phyloP scores from a whole-genome alignment of 1,140 invertebrate genomes.

The Drosophila kohkoa region DNA sequence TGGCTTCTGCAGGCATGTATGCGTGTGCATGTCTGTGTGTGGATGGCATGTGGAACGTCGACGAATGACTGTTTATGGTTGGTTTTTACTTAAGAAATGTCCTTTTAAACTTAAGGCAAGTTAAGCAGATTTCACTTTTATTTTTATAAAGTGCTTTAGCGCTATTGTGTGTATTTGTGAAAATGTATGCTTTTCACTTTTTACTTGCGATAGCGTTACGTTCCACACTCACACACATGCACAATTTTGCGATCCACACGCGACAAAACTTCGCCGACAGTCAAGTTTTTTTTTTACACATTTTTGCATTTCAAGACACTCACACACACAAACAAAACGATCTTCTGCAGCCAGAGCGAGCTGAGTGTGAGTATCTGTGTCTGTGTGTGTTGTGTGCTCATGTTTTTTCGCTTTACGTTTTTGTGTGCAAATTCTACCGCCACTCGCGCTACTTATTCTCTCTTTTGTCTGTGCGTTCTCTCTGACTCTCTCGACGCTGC shows the following conservation, averaged over 20 bases:
- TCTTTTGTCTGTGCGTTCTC: conserved; percentile 7
- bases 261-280: conserved; percentile 52
- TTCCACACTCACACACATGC: conserved; percentile 25
- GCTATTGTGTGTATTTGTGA: not conserved
- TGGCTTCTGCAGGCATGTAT: conserved; percentile 17
- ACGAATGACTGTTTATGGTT: conserved; percentile 30
- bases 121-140: conserved; percentile 66
- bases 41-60: conserved; percentile 80
- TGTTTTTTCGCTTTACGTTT: conserved; percentile 76
- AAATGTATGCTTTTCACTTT: conserved; percentile 15
- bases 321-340: conserved; percentile 51
- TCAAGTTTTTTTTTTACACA: conserved; percentile 42
- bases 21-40: conserved; percentile 35
- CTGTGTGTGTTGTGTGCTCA: conserved; percentile 39
- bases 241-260: conserved; percentile 64
- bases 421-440: conserved; percentile 79
- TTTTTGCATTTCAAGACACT: conserved; percentile 53
- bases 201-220: conserved; percentile 31
- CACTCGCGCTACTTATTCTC: conserved; percentile 68
- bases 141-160: conserved; percentile 23
- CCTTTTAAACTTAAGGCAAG: conserved; percentile 36
- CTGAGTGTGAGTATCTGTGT: conserved; percentile 19
- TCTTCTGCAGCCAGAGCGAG: conserved; percentile 56
- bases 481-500: conserved; percentile 25
- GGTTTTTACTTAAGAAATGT: not conserved